phyloP scores from a whole-genome alignment of 2,888 invertebrate species.

The Harpalus rubripes region DNA sequence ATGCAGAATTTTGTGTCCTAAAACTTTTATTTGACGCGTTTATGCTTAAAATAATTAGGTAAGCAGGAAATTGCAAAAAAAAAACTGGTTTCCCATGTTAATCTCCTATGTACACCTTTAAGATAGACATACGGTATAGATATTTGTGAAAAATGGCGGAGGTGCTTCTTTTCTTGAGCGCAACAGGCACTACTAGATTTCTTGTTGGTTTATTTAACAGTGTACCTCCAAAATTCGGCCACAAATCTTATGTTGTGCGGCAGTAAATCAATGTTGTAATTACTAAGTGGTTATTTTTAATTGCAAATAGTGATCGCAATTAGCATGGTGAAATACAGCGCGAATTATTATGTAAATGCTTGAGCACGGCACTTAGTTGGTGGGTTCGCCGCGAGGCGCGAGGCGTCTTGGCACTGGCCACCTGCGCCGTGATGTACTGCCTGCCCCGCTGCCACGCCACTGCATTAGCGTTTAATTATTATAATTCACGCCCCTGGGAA shows the following conservation, averaged over 20 bases:
- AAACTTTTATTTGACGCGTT: too few species aligned
- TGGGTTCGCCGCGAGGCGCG: conserved; percentile 11
- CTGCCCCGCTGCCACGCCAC: conserved; percentile 26
- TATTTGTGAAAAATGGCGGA: neutral
- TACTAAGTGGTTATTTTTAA: conserved; percentile 75
- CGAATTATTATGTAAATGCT: conserved; percentile 70
- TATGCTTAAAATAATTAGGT: too few species aligned
- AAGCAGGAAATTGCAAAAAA: too few species aligned
- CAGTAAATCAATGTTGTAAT: conserved; percentile 74
- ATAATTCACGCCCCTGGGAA: conserved; percentile 51
- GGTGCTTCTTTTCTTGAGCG: neutral
- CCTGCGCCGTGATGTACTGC: conserved; percentile 63
- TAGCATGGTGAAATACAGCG: conserved; percentile 71
- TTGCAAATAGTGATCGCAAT: conserved; percentile 75
- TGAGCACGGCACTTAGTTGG: conserved; percentile 5
- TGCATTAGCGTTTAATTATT: conserved; percentile 66
- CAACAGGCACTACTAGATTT: neutral
- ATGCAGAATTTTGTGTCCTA: too few species aligned
- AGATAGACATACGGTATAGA: too few species aligned
- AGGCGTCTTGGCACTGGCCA: conserved; percentile 27
- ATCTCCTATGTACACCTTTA: too few species aligned
- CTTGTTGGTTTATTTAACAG: conserved; percentile 61
- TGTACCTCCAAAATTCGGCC: conserved; percentile 69
- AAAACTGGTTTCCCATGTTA: too few species aligned
- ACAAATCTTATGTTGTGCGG: conserved; percentile 71